phyloP scores from a whole-genome alignment of 2,888 invertebrate species.

The Allolobophora icterica region DNA sequence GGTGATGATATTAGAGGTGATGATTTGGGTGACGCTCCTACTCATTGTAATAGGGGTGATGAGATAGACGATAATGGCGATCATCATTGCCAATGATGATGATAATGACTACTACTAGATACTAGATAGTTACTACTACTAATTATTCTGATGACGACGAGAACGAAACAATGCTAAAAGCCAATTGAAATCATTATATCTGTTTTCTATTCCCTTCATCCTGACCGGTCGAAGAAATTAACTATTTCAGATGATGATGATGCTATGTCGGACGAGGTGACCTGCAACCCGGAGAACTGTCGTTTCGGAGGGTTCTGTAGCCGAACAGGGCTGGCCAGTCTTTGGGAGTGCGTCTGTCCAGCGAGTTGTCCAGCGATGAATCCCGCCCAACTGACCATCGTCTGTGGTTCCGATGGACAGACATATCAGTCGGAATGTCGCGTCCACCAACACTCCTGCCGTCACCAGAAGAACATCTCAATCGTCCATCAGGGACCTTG shows the following conservation, averaged over 20 bases:
- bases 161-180: neutral
- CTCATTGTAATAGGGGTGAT: too few species aligned
- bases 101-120: too few species aligned
- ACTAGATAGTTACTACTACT: too few species aligned
- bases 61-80: too few species aligned
- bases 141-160: neutral
- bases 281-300: slow-evolving; percentile 29
- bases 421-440: slow-evolving; percentile 84
- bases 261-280: neutral
- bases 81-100: too few species aligned
- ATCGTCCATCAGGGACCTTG: slow-evolving; percentile 70
- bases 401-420: slow-evolving; percentile 83
- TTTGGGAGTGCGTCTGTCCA: slow-evolving; percentile 34
- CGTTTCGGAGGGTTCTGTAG: slow-evolving; percentile 35
- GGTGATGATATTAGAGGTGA: too few species aligned
- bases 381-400: slow-evolving; percentile 70
- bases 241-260: neutral
- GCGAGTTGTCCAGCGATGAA: slow-evolving; percentile 28
- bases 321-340: neutral
- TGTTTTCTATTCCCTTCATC: too few species aligned
- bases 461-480: slow-evolving; percentile 79
- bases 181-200: too few species aligned
- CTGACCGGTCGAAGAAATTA: too few species aligned
- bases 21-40: too few species aligned
- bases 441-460: slow-evolving; percentile 77